Evolutionary conservation across 2,113 vertebrate genomes (phyloP).

Genomic region (Leptosomus discolor): DNA sequence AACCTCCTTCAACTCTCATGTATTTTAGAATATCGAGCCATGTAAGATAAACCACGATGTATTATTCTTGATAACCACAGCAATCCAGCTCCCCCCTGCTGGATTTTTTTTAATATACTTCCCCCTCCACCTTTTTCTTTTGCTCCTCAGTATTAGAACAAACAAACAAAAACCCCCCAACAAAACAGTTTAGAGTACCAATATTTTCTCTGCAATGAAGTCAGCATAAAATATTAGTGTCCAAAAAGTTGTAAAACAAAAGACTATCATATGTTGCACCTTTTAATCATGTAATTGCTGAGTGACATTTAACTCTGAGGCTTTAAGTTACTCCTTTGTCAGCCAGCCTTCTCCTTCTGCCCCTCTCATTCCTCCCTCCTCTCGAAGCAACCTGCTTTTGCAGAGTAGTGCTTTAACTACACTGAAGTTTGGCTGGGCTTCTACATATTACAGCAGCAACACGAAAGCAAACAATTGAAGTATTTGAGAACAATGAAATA

Average conservation of each 20-base stretch:
- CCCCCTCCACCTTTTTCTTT: background rate
- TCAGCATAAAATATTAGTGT: conserved; percentile 45
- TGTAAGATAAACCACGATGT: background rate
- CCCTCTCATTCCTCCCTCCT: conserved; percentile 19
- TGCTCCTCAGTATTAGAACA: background rate
- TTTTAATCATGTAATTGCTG: conserved; percentile 80
- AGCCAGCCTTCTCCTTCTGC: conserved; percentile 33
- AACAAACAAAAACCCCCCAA: background rate
- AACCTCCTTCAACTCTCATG: background rate
- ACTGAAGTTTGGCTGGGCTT: conserved; percentile 92
- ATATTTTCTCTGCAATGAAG: background rate
- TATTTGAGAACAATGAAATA: conserved; percentile 99
- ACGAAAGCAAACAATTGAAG: conserved; percentile 93
- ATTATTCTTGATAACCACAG: background rate
- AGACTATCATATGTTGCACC: conserved; percentile 44
- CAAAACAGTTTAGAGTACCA: background rate
- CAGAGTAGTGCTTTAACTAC: conserved; percentile 83
- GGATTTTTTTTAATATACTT: background rate
- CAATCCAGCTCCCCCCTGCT: background rate
- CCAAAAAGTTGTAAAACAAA: conserved; percentile 63
- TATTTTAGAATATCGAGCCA: background rate
- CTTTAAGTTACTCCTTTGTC: conserved; percentile 69
- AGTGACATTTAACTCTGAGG: conserved; percentile 65
- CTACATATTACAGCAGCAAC: conserved; percentile 92
- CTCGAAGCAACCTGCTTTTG: conserved; percentile 22